A percentile compares a stretch with the other conserved stretches of the same genome.
Evolutionary conservation across 2,888 invertebrate species (phyloP).

Genomic region (Tiphia femorata): DNA sequence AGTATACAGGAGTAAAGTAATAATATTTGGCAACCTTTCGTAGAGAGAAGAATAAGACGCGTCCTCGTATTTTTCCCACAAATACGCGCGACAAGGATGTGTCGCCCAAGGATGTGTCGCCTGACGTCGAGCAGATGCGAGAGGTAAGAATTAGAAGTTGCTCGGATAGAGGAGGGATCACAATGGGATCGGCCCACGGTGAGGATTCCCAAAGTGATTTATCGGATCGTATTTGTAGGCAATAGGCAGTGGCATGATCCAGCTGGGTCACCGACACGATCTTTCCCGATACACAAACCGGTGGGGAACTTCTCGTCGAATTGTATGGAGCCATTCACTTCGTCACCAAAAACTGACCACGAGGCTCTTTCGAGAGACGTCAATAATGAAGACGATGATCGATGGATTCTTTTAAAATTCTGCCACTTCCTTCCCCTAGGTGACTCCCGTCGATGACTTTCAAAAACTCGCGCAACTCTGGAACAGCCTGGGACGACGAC

Average conservation of each 20-base stretch:
- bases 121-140: constrained; percentile 46
- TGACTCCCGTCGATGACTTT: no score
- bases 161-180: constrained; percentile 22
- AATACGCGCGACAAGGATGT: constrained; percentile 3
- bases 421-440: no score
- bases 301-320: constrained; percentile 11
- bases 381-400: background rate
- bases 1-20: background rate
- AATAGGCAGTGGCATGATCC: constrained; percentile 37
- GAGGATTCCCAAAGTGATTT: constrained; percentile 47
- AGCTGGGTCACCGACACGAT: constrained; percentile 18
- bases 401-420: constrained; percentile 4
- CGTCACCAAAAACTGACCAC: constrained; percentile 23
- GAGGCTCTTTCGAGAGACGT: background rate
- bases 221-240: constrained; percentile 49
- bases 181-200: constrained; percentile 36
- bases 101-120: constrained; percentile 6
- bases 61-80: background rate
- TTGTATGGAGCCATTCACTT: constrained; percentile 26
- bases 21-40: no score
- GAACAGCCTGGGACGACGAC: no score
- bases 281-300: constrained; percentile 19
- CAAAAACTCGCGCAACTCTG: no score
- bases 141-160: constrained; percentile 38
- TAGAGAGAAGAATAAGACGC: background rate